Base-by-base conservation (phyloP, 1,140 invertebrate species). In the Augochlora pura region DNA sequence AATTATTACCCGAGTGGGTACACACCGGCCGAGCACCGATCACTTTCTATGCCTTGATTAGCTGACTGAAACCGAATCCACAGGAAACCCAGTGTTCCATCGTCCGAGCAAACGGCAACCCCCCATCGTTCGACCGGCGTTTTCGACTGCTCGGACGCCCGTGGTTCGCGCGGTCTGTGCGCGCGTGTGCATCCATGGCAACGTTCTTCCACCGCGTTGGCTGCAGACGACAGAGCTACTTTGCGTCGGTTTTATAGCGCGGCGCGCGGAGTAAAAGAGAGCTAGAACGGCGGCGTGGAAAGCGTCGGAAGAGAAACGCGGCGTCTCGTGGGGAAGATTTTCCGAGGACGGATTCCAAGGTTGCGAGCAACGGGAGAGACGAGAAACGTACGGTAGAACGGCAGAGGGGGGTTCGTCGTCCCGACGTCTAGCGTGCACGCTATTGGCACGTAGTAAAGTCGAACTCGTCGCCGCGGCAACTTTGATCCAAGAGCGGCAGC, bases 381-480 rank as follows among this genome's bases (percentile, higher is more conserved):
- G n/a, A n/a, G n/a, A n/a, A n/a, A n/a, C n/a, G n/a, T n/a, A n/a
- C n/a, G n/a, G n/a, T n/a, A n/a, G n/a, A n/a, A n/a, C n/a, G n/a
- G n/a, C n/a, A n/a, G n/a, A n/a, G n/a, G n/a, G n/a, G 63, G 16
- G 63, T 21, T 65, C 27, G 32, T 21, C 27, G 63, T 60, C 32
- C 2, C 21, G 21, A 21, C n/a, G 21, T 21, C 65, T 63, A 12
- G 7, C 49, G 59, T 1, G 25, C 27, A 59, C 63, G 64, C 57
- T 73, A 80, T 80, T 62, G 46, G 72, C 57, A 42, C 46, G 65
- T 57, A 80, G 27, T 52, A 38, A 68, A 73, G 77, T 73, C 42
- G 59, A 80, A 80, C 64, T 80, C 67, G 63, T 49, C 57, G 71
- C 59, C 59, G 70, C 65, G 71, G 71, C 46, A 21, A 49, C 70